Base-by-base conservation (phyloP, 2,113 vertebrate genomes). In the Cervus canadensis region DNA sequence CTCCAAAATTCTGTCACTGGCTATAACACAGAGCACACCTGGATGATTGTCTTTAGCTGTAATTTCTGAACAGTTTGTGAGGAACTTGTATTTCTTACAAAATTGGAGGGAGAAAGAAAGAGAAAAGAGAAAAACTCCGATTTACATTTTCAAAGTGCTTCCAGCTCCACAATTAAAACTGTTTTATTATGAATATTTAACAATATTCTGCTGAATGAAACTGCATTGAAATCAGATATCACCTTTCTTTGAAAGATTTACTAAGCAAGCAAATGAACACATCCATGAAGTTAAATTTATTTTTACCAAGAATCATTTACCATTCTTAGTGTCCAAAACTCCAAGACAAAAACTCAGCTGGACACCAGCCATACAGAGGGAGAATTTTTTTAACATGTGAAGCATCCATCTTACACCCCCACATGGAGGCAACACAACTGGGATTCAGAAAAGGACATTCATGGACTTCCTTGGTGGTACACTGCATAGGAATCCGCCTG, bases 81-180 rank as follows among this genome's bases (percentile, higher is more conserved):
- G 30, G 11, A 50, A 64, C 16, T 36, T 62, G 3, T 40, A 56
- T 79, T 82, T 71, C 64, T 91, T 92, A n/a, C 89, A 67, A 12
- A 94, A 91, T 17, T 30, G 78, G 56, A 30, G 33, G 23, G 8
- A 59, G 23, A 45, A 23, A 17, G 6, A 15, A 79, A 16, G 6
- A n/a, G 30, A 36, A 60, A 52, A 87, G 28, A 78, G 21, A 67
- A 87, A 87, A 90, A 28, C 28, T 43, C 13, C 4, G 48, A 52
- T 93, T 95, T 76, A 85, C 7, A 88, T 84, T 95, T 94, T 62
- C 21, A 90, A 97, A 93, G 48, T 52, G 54, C 40, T 85, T 97
- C 28, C 6, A 87, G 12, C 45, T 78, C 84, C 40, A 87, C 21
- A 92, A 62, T 81, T 78, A 84, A 94, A 90, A 93, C n/a, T 71